Conservation (phyloP, 1,140 invertebrate genomes). For the Sycophila sp. region DNA sequence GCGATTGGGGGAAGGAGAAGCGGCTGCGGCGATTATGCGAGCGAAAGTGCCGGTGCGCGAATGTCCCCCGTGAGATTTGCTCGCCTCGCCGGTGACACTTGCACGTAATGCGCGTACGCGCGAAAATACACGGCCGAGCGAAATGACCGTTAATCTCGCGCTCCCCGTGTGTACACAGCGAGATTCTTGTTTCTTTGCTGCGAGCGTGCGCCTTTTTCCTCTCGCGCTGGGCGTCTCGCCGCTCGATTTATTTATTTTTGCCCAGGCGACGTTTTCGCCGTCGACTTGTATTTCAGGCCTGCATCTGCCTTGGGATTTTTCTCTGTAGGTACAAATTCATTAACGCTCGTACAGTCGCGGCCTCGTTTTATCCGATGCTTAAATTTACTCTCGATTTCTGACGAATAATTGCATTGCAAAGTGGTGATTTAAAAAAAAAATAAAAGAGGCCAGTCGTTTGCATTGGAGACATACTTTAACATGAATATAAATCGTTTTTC, state of each 20-base stretch:
- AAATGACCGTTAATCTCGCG: conserved; percentile 16
- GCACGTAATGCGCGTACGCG: neutral
- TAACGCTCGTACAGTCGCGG: too few species aligned
- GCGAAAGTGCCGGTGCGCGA: neutral
- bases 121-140: neutral
- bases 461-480: too few species aligned
- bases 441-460: too few species aligned
- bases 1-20: conserved; percentile 6
- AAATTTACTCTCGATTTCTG: too few species aligned
- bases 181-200: conserved; percentile 1
- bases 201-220: neutral
- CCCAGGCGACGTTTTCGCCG: too few species aligned
- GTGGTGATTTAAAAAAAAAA: too few species aligned
- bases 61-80: neutral
- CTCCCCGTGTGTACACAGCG: neutral
- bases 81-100: conserved; percentile 7
- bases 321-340: conserved; percentile 9
- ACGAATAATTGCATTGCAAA: too few species aligned
- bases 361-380: neutral
- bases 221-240: neutral
- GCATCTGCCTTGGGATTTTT: neutral
- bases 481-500: too few species aligned
- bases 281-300: neutral
- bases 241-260: conserved; percentile 18
- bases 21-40: neutral